Evolutionary conservation across 2,113 vertebrate species (phyloP).

Genomic region (Verasper variegatus): DNA sequence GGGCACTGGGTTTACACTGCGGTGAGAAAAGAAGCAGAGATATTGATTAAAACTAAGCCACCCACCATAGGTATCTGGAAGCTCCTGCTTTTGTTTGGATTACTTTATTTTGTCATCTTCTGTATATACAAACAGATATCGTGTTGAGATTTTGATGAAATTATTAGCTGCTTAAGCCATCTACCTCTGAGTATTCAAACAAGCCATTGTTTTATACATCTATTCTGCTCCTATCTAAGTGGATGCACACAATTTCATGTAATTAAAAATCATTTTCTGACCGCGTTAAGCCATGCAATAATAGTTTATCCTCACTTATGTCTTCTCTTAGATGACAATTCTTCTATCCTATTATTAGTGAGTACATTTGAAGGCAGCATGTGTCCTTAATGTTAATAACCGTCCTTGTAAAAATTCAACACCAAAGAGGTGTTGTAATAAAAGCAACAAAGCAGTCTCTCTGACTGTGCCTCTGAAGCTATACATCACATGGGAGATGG

Average conservation of each 20-base stretch:
- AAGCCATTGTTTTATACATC: slow-evolving; percentile 1
- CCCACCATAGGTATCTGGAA: slow-evolving; percentile 16
- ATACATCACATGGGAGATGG: slow-evolving; percentile 37
- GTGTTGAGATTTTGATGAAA: slow-evolving; percentile 21
- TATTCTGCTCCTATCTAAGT: neutral
- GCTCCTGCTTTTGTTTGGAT: slow-evolving; percentile 17
- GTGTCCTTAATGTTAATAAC: slow-evolving; percentile 31
- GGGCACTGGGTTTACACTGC: slow-evolving; percentile 27
- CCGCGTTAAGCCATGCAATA: neutral
- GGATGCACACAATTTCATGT: neutral
- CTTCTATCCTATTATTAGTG: slow-evolving; percentile 1
- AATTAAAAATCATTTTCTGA: neutral
- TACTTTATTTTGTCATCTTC: slow-evolving; percentile 1
- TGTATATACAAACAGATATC: neutral
- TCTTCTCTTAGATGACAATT: slow-evolving; percentile 13
- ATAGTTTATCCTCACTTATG: slow-evolving; percentile 15
- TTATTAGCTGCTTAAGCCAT: slow-evolving; percentile 2
- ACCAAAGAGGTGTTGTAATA: neutral
- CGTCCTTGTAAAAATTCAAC: neutral
- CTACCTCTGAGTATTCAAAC: neutral
- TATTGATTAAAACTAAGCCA: slow-evolving; percentile 53
- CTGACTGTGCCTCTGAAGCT: neutral
- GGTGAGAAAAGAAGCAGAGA: slow-evolving; percentile 22
- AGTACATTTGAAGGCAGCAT: slow-evolving; percentile 1
- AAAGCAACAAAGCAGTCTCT: slow-evolving; percentile 17